A percentile compares a stretch with the other conserved stretches of the same genome.
These are phyloP conservation scores for Hormaphis cornu DNA, from an alignment of 1,140 invertebrate species.

Conservation along the genomic window DNA sequence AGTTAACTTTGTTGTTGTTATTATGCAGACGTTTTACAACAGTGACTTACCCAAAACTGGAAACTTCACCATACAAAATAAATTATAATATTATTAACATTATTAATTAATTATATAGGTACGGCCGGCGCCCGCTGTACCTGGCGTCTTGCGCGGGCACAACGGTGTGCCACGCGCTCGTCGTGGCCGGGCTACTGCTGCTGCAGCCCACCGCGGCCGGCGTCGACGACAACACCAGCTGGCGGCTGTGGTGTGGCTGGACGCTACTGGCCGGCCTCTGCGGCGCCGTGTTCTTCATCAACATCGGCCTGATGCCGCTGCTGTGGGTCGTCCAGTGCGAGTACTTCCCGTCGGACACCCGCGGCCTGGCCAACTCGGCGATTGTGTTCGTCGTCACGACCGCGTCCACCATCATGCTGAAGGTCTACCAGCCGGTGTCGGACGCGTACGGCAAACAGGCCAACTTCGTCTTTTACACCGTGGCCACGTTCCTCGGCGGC, in stretches of 20 bases:
- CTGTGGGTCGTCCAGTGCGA: constrained; percentile 35
- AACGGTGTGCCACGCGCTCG: constrained; percentile 42
- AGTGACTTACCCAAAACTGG: too few species aligned
- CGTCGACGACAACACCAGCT: too few species aligned
- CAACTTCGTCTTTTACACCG: constrained; percentile 74
- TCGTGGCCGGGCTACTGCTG: too few species aligned
- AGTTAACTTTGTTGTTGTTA: too few species aligned
- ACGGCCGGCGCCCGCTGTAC: constrained; percentile 59
- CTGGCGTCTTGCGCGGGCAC: constrained; percentile 51
- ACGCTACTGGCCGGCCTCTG: constrained; percentile 8
- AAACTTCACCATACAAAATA: too few species aligned
- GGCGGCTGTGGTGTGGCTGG: background rate
- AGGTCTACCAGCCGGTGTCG: constrained; percentile 48
- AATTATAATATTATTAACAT: too few species aligned
- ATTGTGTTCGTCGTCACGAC: constrained; percentile 43
- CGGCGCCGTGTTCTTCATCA: constrained; percentile 20
- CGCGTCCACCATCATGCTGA: constrained; percentile 40
- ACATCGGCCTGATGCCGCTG: constrained; percentile 34
- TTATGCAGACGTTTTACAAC: too few species aligned
- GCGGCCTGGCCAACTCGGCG: constrained; percentile 43
- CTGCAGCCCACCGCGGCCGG: background rate
- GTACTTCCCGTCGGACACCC: constrained; percentile 41
- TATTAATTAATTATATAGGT: too few species aligned
- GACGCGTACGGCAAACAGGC: constrained; percentile 45
- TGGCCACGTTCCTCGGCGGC: constrained; percentile 59